Conservation (phyloP, 2,888 invertebrate species). For the Callosobruchus maculatus region DNA sequence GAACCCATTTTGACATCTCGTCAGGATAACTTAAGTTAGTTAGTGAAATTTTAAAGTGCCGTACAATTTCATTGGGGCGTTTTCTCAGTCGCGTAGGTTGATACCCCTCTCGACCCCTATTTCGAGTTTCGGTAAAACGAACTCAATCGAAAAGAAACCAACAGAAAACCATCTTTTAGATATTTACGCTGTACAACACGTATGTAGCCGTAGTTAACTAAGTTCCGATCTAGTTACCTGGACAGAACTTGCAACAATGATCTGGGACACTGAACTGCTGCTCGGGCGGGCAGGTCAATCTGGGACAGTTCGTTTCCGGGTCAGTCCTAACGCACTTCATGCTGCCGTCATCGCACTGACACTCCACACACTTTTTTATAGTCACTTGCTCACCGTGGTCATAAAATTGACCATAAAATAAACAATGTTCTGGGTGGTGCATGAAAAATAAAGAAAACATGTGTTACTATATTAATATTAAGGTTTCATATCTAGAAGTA, state of each 20-base stretch:
- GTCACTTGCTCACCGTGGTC: constrained; percentile 78
- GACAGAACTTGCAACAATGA: constrained; percentile 88
- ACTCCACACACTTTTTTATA: constrained; percentile 74
- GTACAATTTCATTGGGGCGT: too few relatives aligned
- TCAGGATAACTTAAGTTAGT: too few relatives aligned
- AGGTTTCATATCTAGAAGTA: background rate
- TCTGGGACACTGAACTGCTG: constrained; percentile 79
- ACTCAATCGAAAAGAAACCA: too few relatives aligned
- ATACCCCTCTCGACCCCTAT: too few relatives aligned
- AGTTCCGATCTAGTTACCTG: constrained; percentile 55
- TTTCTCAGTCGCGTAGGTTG: too few relatives aligned
- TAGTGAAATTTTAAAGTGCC: too few relatives aligned
- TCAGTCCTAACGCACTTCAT: constrained; percentile 74
- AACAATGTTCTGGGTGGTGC: constrained; percentile 30
- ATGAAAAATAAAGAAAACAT: background rate
- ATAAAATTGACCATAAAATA: constrained; percentile 50
- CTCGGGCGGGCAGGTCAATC: constrained; percentile 69
- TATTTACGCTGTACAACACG: too few relatives aligned
- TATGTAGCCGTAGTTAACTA: background rate
- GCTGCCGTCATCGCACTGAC: constrained; percentile 77
- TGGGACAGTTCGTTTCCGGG: constrained; percentile 72
- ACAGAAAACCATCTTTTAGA: too few relatives aligned
- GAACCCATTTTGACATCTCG: too few relatives aligned
- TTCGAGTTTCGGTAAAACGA: too few relatives aligned
- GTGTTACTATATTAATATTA: background rate